phyloP scores from a whole-genome alignment of 23 tunicate genomes.

The Ascidia mentula region DNA sequence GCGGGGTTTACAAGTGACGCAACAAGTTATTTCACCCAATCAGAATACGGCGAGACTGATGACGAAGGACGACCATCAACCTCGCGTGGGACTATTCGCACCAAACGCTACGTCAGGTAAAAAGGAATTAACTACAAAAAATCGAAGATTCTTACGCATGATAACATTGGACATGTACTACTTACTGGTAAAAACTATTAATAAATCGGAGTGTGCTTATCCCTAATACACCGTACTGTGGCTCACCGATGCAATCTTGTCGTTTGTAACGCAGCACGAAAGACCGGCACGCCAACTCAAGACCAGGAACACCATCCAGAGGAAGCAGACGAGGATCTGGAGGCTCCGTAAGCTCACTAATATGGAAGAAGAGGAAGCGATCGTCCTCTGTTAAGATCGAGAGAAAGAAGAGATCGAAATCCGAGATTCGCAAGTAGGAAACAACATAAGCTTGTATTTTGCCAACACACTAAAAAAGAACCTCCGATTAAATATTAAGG shows the following conservation, averaged over 20 bases:
- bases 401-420: background rate
- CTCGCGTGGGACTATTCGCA: background rate
- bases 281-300: background rate
- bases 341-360: background rate
- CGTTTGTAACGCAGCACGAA: background rate
- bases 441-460: too few species aligned
- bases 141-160: background rate
- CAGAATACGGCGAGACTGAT: slow-evolving; percentile 27
- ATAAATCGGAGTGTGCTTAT: background rate
- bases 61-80: slow-evolving; percentile 14
- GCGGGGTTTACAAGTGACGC: slow-evolving; percentile 7
- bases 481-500: too few species aligned
- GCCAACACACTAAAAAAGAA: too few species aligned
- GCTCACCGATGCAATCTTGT: background rate
- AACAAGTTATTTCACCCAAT: background rate
- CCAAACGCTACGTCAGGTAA: background rate
- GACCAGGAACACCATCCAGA: background rate
- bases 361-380: background rate
- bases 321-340: background rate
- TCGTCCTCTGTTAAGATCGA: background rate
- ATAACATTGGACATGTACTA: too few species aligned
- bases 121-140: background rate
- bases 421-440: background rate
- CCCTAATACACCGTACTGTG: background rate
- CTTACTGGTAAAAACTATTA: background rate